A percentile compares a stretch with the other conserved stretches of the same genome.
Conservation (phyloP, 2,113 vertebrate genomes). For the Girardinichthys multiradiatus region DNA sequence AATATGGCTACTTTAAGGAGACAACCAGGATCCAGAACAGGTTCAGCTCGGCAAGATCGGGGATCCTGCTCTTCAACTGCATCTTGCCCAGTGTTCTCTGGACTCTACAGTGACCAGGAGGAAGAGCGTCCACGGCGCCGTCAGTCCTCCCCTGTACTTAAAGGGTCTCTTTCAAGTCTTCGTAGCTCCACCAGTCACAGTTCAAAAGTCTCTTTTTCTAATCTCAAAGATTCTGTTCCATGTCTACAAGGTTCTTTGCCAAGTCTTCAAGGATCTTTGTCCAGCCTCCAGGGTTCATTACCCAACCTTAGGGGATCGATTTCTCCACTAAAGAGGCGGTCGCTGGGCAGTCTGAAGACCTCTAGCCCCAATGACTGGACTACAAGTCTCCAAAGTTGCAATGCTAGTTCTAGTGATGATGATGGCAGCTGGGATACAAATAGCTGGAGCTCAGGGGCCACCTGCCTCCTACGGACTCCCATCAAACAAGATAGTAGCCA, state of each 20-base stretch:
- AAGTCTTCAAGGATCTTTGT: constrained; percentile 48
- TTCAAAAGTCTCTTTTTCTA: constrained; percentile 44
- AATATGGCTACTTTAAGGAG: constrained; percentile 55
- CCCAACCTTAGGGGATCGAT: constrained; percentile 55
- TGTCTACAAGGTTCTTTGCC: constrained; percentile 55
- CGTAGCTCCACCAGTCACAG: constrained; percentile 21
- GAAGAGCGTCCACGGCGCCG: constrained; percentile 58
- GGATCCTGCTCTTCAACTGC: constrained; percentile 77
- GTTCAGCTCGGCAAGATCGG: constrained; percentile 65
- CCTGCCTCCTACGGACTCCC: constrained; percentile 76
- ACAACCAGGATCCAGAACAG: constrained; percentile 53
- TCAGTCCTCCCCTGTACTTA: constrained; percentile 74
- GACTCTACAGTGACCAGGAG: constrained; percentile 71
- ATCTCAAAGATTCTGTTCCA: constrained; percentile 42
- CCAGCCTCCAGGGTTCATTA: constrained; percentile 48
- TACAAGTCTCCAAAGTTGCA: constrained; percentile 63
- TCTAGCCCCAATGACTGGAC: constrained; percentile 60
- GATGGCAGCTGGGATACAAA: constrained; percentile 83
- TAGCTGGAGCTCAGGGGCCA: constrained; percentile 76
- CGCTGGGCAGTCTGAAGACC: constrained; percentile 54
- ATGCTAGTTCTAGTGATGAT: constrained; percentile 78
- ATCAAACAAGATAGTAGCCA: constrained; percentile 73
- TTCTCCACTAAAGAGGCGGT: constrained; percentile 53
- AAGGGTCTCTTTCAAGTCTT: constrained; percentile 63
- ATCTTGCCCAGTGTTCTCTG: constrained; percentile 79